Conservation (phyloP, 2,797 vertebrate species). For the Hybognathus amarus region DNA sequence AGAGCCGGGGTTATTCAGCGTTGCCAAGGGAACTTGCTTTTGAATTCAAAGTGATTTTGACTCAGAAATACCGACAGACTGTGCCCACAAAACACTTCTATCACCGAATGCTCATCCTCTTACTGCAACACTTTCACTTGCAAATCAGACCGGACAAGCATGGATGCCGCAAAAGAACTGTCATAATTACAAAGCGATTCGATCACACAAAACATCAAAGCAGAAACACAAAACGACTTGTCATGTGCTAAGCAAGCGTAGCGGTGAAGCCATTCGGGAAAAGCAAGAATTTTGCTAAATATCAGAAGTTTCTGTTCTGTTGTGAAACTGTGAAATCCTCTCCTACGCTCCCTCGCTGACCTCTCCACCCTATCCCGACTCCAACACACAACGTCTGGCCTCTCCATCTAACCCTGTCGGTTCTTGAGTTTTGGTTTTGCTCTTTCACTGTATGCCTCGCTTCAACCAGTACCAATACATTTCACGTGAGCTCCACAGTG, state of each 20-base stretch:
- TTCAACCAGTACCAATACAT: neutral
- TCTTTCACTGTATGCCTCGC: neutral
- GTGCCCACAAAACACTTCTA: slow-evolving; percentile 56
- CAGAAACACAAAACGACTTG: slow-evolving; percentile 23
- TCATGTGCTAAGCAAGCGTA: slow-evolving; percentile 13
- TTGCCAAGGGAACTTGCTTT: slow-evolving; percentile 66
- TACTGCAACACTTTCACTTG: slow-evolving; percentile 52
- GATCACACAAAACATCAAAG: slow-evolving; percentile 24
- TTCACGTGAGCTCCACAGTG: neutral
- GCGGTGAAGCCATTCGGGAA: neutral
- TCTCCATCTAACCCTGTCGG: neutral
- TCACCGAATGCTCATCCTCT: slow-evolving; percentile 49
- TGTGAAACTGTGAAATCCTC: neutral
- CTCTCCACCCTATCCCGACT: neutral
- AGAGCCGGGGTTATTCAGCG: slow-evolving; percentile 53
- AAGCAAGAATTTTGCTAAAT: neutral
- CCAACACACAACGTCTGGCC: neutral
- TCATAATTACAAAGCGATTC: slow-evolving; percentile 33
- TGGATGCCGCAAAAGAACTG: slow-evolving; percentile 19
- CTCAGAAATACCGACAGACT: slow-evolving; percentile 55
- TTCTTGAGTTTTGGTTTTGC: neutral
- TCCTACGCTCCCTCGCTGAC: neutral
- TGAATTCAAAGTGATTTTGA: slow-evolving; percentile 63
- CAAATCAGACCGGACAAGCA: slow-evolving; percentile 51
- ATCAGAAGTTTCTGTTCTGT: neutral